Evolutionary conservation across 2,797 vertebrate genomes (phyloP).

Genomic region (Mallotus villosus): DNA sequence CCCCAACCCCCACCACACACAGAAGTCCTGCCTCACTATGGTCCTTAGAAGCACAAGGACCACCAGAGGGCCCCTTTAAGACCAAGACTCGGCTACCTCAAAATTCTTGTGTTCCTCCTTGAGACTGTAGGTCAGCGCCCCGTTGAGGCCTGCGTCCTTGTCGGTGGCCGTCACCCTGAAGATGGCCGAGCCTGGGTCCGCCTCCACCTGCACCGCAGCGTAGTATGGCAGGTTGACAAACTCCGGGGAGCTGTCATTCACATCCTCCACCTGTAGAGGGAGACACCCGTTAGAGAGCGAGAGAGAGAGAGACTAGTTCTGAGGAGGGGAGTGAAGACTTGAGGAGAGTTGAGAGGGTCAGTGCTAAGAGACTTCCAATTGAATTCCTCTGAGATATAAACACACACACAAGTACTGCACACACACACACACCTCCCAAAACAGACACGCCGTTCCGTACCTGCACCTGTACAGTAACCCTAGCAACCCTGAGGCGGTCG

Average conservation of each 20-base stretch:
- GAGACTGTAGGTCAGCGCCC: constrained; percentile 85
- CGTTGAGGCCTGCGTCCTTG: constrained; percentile 83
- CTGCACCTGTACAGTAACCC: constrained; percentile 84
- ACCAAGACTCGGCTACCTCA: constrained; percentile 67
- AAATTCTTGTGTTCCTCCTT: constrained; percentile 87
- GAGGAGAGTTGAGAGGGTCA: no score
- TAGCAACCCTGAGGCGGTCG: constrained; percentile 80
- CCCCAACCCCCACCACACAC: no score
- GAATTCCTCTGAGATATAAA: no score
- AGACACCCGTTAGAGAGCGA: neutral
- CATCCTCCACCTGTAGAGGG: constrained; percentile 79
- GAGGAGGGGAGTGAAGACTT: no score
- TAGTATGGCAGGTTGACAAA: constrained; percentile 95
- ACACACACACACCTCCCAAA: constrained; percentile 8
- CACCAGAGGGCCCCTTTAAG: neutral
- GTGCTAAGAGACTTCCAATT: no score
- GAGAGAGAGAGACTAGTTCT: neutral
- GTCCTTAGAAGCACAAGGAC: neutral
- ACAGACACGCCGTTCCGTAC: constrained; percentile 52
- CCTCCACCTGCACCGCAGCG: constrained; percentile 87
- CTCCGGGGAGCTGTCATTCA: constrained; percentile 92
- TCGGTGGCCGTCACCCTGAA: constrained; percentile 86
- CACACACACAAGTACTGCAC: neutral
- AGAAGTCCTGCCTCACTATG: no score
- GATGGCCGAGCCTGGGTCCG: constrained; percentile 81